phyloP scores from a whole-genome alignment of 2,113 vertebrate species.

The Paramormyrops kingsleyae region DNA sequence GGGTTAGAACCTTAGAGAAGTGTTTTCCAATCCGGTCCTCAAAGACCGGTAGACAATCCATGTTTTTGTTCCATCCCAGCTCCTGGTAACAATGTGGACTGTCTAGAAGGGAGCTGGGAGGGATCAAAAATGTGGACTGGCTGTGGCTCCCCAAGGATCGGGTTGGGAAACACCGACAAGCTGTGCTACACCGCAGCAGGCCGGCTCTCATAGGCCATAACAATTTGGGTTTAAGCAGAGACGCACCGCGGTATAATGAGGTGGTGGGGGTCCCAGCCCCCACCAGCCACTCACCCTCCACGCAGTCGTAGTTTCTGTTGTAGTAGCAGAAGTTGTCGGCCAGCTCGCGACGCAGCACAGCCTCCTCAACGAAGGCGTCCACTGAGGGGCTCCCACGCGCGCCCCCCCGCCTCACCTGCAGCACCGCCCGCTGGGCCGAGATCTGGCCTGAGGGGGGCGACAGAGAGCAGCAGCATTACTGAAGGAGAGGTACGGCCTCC shows the following conservation, averaged over 20 bases:
- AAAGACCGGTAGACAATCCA: not conserved
- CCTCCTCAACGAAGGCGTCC: conserved; percentile 69
- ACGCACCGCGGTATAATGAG: not conserved
- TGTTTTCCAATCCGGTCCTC: not conserved
- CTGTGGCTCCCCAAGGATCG: not conserved
- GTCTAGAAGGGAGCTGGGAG: not conserved
- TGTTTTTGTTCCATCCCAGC: not conserved
- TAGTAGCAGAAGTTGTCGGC: conserved; percentile 89
- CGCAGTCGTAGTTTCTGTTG: conserved; percentile 74
- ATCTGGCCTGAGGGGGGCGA: conserved; percentile 63
- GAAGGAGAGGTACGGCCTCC: not conserved
- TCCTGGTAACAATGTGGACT: not conserved
- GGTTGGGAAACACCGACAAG: not conserved
- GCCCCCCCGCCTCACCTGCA: conserved; percentile 60
- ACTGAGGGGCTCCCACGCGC: conserved; percentile 50
- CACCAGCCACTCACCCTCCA: conserved; percentile 59
- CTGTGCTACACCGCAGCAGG: not conserved
- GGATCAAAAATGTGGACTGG: not conserved
- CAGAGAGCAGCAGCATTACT: not conserved
- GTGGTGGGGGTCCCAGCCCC: not conserved
- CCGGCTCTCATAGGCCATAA: not conserved
- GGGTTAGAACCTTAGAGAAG: not conserved
- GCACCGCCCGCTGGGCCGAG: conserved; percentile 71
- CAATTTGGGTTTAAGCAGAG: not conserved
- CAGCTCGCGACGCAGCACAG: conserved; percentile 77